phyloP scores from a whole-genome alignment of 1,140 invertebrate species.

The Anoplophora glabripennis region DNA sequence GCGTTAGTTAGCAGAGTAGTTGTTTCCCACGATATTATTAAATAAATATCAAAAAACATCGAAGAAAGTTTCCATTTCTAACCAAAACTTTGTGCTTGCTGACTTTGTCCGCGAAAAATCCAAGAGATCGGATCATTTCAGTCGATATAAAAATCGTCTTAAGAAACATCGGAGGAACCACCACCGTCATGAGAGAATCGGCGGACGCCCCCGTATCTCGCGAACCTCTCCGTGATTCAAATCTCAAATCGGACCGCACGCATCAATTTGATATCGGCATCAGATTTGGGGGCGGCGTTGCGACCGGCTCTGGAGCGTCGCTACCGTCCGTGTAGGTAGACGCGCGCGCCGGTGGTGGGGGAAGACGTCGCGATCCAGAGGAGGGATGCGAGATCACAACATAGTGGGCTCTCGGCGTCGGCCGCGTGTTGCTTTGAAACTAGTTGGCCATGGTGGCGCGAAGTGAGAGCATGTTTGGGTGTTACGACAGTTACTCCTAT shows the following conservation, averaged over 20 bases:
- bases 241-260: slow-evolving; percentile 34
- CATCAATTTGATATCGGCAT: slow-evolving; percentile 41
- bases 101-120: too few relatives aligned
- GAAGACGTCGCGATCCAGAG: slow-evolving; percentile 39
- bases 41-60: too few relatives aligned
- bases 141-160: too few relatives aligned
- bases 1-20: too few relatives aligned
- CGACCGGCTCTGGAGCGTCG: slow-evolving; percentile 15
- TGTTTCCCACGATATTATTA: too few relatives aligned
- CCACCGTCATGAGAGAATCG: too few relatives aligned
- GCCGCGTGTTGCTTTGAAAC: slow-evolving; percentile 36
- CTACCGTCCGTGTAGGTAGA: slow-evolving; percentile 38
- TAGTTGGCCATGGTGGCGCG: slow-evolving; percentile 62
- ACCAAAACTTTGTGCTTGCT: too few relatives aligned
- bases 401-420: slow-evolving; percentile 23
- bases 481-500: slow-evolving; percentile 68
- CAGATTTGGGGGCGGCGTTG: slow-evolving; percentile 32
- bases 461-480: slow-evolving; percentile 64
- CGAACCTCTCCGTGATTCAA: slow-evolving; percentile 24
- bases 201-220: too few relatives aligned
- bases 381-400: slow-evolving; percentile 15
- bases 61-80: too few relatives aligned
- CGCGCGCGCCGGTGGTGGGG: slow-evolving; percentile 38
- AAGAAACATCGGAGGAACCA: background rate
- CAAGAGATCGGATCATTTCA: too few relatives aligned